Base-by-base conservation (phyloP, 2,888 invertebrate genomes). In the Geotrupes spiniger region DNA sequence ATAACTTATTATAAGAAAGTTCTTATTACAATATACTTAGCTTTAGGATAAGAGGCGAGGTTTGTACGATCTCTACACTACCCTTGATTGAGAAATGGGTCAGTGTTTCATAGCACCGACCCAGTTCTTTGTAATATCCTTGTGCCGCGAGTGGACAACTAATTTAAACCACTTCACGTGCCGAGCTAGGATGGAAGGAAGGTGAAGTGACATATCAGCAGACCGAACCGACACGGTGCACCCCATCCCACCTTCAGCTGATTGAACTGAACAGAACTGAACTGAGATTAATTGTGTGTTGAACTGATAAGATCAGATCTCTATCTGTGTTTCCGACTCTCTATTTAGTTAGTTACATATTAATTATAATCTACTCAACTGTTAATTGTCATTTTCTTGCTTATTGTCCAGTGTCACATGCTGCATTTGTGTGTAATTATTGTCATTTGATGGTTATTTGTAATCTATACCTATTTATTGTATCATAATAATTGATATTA, bases 1-100 rank as follows among this genome's bases (percentile, higher is more conserved):
- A 75, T 75, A 75, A 75, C 72, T 73, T 73, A 74, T 69, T 73
- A 72, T 72, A 73, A 73, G 72, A 71, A 72, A 72, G 68, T 72
- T 72, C 71, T 72, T 71, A 73, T 72, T 72, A 71, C 71, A 73
- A 71, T 72, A 70, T 73, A 65, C 67, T 64, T 72, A 73, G 72
- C 72, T 72, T 72, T 74, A 73, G 72, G 69, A 68, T 72, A 72
- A 71, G 70, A 70, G 69, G 69, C 69, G 69, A 72, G 70, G 71
- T 70, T 70, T 68, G 65, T 70, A 69, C 64, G 67, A 65, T 70
- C 66, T 68, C 63, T 65, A 58, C 57, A 62, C 53, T 43, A 49
- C 42, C 49, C 36, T 45, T 38, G 45, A 49, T 43, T 39, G 41
- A 46, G 42, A 43, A 14, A 26, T 31, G 39, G 21, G 39, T 42